phyloP scores from a whole-genome alignment of 2,797 vertebrate genomes.

The Pristis pectinata region DNA sequence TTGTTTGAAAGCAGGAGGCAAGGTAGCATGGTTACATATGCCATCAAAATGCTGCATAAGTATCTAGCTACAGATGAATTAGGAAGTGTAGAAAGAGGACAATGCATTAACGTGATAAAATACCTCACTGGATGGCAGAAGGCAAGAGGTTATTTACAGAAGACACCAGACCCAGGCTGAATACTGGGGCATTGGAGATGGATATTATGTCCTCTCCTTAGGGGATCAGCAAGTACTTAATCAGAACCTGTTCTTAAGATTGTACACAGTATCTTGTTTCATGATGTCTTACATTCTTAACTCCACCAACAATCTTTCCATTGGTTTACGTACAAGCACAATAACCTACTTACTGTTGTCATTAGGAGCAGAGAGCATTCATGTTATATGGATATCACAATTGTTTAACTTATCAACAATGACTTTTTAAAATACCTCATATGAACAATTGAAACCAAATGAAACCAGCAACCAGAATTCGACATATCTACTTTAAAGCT shows the following conservation, averaged over 20 bases:
- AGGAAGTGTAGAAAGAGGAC: background rate
- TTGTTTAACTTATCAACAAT: background rate
- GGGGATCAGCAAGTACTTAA: background rate
- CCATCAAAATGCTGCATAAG: background rate
- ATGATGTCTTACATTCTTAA: background rate
- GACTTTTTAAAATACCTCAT: background rate
- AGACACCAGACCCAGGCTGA: background rate
- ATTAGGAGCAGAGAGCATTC: background rate
- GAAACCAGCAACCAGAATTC: background rate
- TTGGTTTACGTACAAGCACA: background rate
- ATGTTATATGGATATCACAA: background rate
- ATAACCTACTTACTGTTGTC: background rate
- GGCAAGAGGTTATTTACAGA: background rate
- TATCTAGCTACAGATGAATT: background rate
- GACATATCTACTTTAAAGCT: background rate
- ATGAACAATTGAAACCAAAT: background rate
- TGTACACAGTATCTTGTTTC: background rate
- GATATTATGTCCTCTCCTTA: slow-evolving; percentile 1
- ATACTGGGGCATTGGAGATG: background rate
- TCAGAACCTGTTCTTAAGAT: background rate
- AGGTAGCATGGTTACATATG: background rate
- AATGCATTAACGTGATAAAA: background rate
- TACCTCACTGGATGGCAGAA: background rate
- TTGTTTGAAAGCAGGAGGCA: background rate
- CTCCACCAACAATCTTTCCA: background rate